These are phyloP conservation scores for Pterostichus madidus DNA, from an alignment of 2,888 invertebrate genomes.

Conservation along the genomic window DNA sequence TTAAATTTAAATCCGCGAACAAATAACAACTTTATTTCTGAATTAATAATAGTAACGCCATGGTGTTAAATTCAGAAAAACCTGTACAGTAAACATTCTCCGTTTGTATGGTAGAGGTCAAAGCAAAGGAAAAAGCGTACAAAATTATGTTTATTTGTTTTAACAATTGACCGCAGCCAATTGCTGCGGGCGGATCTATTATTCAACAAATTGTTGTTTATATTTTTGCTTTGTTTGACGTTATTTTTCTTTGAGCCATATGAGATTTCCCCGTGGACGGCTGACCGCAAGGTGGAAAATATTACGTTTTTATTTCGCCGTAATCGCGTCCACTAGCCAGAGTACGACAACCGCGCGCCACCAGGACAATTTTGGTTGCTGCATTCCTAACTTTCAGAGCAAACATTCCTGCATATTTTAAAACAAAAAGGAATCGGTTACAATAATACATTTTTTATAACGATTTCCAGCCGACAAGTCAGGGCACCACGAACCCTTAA, in stretches of 20 bases:
- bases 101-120: neutral
- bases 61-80: constrained; percentile 4
- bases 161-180: constrained; percentile 72
- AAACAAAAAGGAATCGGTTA: neutral
- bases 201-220: constrained; percentile 71
- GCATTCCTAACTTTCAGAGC: neutral
- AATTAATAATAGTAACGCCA: constrained; percentile 14
- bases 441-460: too few species aligned
- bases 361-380: neutral
- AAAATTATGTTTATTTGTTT: constrained; percentile 71
- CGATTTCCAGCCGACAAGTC: too few species aligned
- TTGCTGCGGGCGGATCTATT: constrained; percentile 71
- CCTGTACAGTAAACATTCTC: neutral
- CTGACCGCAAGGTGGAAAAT: constrained; percentile 72
- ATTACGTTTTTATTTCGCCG: constrained; percentile 70
- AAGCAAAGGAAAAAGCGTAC: constrained; percentile 1
- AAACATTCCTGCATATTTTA: constrained; percentile 9
- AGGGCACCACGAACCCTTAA: too few species aligned
- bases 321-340: constrained; percentile 56
- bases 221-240: constrained; percentile 70
- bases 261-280: constrained; percentile 71
- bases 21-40: constrained; percentile 42
- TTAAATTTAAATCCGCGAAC: constrained; percentile 9
- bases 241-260: constrained; percentile 72
- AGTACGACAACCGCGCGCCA: constrained; percentile 10